Conservation (phyloP, 2,797 vertebrate species). For the Chiroxiphia lanceolata region DNA sequence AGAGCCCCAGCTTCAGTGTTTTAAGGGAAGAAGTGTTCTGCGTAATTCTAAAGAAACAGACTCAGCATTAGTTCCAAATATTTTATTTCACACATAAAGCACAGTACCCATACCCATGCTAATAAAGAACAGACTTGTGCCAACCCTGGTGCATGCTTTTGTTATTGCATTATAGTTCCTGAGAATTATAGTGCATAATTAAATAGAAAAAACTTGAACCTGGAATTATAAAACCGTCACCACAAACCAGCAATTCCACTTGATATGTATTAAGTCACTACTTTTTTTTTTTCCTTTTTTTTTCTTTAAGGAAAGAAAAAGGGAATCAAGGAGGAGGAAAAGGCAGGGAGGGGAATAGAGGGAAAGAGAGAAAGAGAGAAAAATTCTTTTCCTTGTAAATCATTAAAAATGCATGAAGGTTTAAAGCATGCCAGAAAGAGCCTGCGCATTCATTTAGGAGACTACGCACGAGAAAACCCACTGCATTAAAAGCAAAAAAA, state of each 20-base stretch:
- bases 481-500: slow-evolving; percentile 75
- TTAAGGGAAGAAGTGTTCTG: slow-evolving; percentile 58
- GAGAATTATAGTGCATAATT: slow-evolving; percentile 91
- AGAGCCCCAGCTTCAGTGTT: slow-evolving; percentile 31
- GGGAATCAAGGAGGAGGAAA: background rate
- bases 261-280: slow-evolving; percentile 91
- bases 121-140: slow-evolving; percentile 90
- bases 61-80: slow-evolving; percentile 79
- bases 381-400: slow-evolving; percentile 90
- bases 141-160: slow-evolving; percentile 84
- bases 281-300: background rate
- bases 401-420: slow-evolving; percentile 94
- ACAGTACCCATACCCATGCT: slow-evolving; percentile 82
- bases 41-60: slow-evolving; percentile 68
- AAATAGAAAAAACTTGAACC: slow-evolving; percentile 88
- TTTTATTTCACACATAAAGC: slow-evolving; percentile 92
- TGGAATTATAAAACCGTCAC: slow-evolving; percentile 94
- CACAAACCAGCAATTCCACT: slow-evolving; percentile 86
- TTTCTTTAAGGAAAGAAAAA: slow-evolving; percentile 23
- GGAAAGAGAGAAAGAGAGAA: slow-evolving; percentile 66
- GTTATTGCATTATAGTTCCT: slow-evolving; percentile 92
- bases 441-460: slow-evolving; percentile 80
- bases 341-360: background rate
- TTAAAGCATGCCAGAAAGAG: slow-evolving; percentile 84
- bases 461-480: slow-evolving; percentile 67